Base-by-base conservation (phyloP, 2,113 vertebrate genomes). In the Tragelaphus scriptus region DNA sequence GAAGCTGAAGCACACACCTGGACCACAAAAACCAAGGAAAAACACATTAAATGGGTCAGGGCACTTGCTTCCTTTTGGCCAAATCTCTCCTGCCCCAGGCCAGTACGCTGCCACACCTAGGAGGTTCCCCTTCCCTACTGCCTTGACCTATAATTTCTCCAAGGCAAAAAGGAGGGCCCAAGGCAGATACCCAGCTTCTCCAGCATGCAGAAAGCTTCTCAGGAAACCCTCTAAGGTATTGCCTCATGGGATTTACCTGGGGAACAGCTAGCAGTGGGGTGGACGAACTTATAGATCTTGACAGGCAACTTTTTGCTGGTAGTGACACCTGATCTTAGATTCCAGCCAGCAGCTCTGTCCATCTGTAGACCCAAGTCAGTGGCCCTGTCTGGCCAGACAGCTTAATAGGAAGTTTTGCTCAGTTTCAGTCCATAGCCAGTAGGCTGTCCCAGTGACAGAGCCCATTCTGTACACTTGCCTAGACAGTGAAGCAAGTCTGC, bases 101-200 rank as follows among this genome's bases (percentile, higher is more conserved):
- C 40, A 68, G 21, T 1, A 3, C 13, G n/a, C 58, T 4, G 6
- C 47, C 63, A 58, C 23, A 25, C 2, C 15, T 5, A 21, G 7
- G 16, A 53, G 32, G 23, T 56, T 56, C 49, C 16, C 1, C 75
- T 30, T 4, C 10, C 68, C 2, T 19, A 40, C 1, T 0, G 19
- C 36, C 71, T 44, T 30, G 5, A 21, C 14, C 56, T 79, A 12
- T 16, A n/a, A 32, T 49, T 77, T 63, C 58, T 94, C 26, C 21
- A 44, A 19, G 15, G 59, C 17, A 58, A 32, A 80, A 40, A 85
- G 40, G 51, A 90, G 82, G 55, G 10, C 32, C 2, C 7, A 84
- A 53, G 7, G 32, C 58, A 11, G 40, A 80, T 3, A 28, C 32
- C 40, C 19, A 26, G 11, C 55, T 91, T 53, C 26, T 6, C 15